phyloP scores from a whole-genome alignment of 2,797 vertebrate species.

The Orestias chungarensis region DNA sequence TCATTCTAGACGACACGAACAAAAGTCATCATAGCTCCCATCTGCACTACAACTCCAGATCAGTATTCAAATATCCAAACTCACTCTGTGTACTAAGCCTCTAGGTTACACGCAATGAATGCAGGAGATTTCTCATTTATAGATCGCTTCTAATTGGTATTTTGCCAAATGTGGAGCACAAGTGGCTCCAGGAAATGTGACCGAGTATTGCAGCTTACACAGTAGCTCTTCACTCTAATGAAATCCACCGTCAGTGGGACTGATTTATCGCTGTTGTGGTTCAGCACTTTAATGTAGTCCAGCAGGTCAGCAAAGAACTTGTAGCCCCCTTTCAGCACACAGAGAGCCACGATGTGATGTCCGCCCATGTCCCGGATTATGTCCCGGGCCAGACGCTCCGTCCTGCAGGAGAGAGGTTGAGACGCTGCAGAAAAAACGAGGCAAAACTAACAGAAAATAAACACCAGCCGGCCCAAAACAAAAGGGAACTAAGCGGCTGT shows the following conservation, averaged over 20 bases:
- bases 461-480: neutral
- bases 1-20: constrained; percentile 75
- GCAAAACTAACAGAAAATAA: no score
- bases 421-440: neutral
- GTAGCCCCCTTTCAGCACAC: constrained; percentile 89
- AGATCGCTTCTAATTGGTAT: constrained; percentile 12
- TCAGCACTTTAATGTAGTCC: constrained; percentile 87
- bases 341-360: constrained; percentile 86
- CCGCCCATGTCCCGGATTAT: constrained; percentile 86
- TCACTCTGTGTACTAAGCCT: neutral
- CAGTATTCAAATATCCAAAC: neutral
- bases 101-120: constrained; percentile 6
- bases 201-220: constrained; percentile 74
- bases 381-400: constrained; percentile 86
- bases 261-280: constrained; percentile 87
- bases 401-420: constrained; percentile 70
- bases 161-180: constrained; percentile 29
- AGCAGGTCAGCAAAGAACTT: constrained; percentile 90
- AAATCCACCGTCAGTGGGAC: constrained; percentile 88
- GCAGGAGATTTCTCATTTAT: constrained; percentile 6
- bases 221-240: constrained; percentile 88
- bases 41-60: neutral
- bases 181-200: constrained; percentile 34
- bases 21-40: constrained; percentile 3
- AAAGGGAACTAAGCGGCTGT: neutral